A percentile compares a stretch with the other conserved stretches of the same genome.
Evolutionary conservation across 2,113 vertebrate genomes (phyloP).

Genomic region (Dromas ardeola): DNA sequence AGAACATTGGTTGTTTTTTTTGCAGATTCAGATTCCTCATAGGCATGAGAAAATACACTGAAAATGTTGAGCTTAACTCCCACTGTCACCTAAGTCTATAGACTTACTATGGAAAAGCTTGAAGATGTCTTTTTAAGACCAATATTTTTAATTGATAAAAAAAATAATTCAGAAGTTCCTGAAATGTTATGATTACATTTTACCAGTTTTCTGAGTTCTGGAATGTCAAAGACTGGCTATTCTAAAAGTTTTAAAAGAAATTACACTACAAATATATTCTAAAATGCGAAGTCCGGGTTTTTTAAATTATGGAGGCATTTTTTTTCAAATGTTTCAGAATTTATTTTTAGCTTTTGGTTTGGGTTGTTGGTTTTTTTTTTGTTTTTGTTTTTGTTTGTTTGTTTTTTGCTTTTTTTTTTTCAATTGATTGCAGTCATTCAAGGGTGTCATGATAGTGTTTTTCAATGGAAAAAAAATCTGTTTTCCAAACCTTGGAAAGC

Average conservation of each 20-base stretch:
- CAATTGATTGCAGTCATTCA: background rate
- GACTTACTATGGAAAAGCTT: background rate
- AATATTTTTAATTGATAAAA: background rate
- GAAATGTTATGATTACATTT: background rate
- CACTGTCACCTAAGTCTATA: background rate
- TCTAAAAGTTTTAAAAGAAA: background rate
- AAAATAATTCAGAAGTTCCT: background rate
- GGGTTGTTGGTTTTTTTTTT: background rate
- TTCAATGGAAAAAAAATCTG: background rate
- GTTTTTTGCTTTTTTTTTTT: background rate
- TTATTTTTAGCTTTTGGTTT: background rate
- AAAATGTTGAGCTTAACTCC: background rate
- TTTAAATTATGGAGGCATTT: background rate
- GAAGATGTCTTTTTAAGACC: background rate
- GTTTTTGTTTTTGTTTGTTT: background rate
- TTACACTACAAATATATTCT: background rate
- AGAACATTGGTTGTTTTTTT: background rate
- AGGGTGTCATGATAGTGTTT: background rate
- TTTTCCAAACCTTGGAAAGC: background rate
- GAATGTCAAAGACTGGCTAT: background rate
- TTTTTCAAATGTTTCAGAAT: background rate
- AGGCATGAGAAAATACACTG: background rate
- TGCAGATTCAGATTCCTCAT: background rate
- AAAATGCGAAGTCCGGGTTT: background rate
- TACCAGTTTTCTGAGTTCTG: background rate